Conservation (phyloP, 92 coral and sea anemone species). For the Bergia sp. region DNA sequence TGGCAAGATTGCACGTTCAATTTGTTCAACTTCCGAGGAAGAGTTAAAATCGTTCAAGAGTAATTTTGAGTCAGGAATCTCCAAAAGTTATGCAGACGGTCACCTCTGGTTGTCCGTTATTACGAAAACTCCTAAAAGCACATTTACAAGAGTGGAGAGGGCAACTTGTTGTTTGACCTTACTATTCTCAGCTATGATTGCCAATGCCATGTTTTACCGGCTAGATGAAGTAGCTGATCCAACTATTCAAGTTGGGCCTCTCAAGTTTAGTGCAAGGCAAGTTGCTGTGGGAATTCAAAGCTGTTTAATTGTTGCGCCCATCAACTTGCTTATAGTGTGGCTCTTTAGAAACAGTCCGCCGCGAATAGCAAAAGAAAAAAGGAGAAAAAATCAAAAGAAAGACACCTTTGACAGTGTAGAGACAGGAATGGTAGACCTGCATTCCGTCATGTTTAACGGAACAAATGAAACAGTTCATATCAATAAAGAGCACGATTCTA, state of each 20-base stretch:
- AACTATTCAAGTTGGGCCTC: conserved; percentile 45
- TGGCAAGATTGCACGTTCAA: conserved; percentile 28
- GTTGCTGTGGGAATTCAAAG: conserved; percentile 46
- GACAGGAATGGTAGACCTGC: background rate
- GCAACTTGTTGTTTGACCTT: conserved; percentile 54
- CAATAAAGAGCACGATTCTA: conserved; percentile 2
- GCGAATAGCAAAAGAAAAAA: conserved; percentile 3
- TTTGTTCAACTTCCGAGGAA: conserved; percentile 43
- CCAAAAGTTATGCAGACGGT: conserved; percentile 46
- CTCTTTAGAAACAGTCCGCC: conserved; percentile 46
- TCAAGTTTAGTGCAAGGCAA: conserved; percentile 50
- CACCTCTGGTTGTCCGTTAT: conserved; percentile 61
- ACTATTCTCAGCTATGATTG: conserved; percentile 52
- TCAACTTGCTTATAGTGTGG: conserved; percentile 47
- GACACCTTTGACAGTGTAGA: background rate
- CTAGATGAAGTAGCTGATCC: conserved; percentile 25
- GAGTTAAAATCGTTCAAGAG: conserved; percentile 29
- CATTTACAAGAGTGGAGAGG: conserved; percentile 59
- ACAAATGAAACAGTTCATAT: background rate
- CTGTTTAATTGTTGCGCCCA: conserved; percentile 42
- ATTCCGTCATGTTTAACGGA: background rate
- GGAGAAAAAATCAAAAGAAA: background rate
- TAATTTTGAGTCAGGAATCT: conserved; percentile 36
- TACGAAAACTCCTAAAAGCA: conserved; percentile 47
- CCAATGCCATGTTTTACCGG: conserved; percentile 56